These are phyloP conservation scores for Berghia stephanieae DNA, from an alignment of 1,140 invertebrate species.

Conservation along the genomic window DNA sequence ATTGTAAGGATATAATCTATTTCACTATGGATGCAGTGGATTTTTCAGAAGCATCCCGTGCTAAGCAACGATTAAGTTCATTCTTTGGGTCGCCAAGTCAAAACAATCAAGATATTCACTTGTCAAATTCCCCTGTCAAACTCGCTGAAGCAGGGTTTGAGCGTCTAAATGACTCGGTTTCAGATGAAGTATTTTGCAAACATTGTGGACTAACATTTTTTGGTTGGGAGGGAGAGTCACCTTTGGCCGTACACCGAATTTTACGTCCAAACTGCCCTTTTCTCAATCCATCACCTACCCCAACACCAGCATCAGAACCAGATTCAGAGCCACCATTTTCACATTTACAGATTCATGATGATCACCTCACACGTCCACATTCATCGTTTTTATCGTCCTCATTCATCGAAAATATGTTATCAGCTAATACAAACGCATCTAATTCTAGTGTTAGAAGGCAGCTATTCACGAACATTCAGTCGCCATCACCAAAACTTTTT, in stretches of 20 bases:
- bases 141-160: conserved; percentile 27
- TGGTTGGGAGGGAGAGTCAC: conserved; percentile 14
- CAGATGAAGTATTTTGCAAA: conserved; percentile 18
- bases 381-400: too few relatives aligned
- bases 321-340: background rate
- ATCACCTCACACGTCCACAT: too few relatives aligned
- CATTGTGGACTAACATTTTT: conserved; percentile 16
- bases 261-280: conserved; percentile 25
- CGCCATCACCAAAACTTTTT: background rate
- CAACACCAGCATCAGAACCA: background rate
- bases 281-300: background rate
- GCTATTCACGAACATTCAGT: background rate
- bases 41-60: too few relatives aligned
- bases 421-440: too few relatives aligned
- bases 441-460: background rate
- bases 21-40: too few relatives aligned
- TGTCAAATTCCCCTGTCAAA: background rate
- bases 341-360: too few relatives aligned
- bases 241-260: conserved; percentile 14
- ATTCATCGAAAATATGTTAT: too few relatives aligned
- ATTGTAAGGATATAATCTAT: too few relatives aligned
- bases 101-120: background rate
- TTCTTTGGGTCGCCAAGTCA: too few relatives aligned
- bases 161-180: background rate
- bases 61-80: too few relatives aligned